phyloP scores from a whole-genome alignment of 2,113 vertebrate genomes.

The Dromaius novaehollandiae region DNA sequence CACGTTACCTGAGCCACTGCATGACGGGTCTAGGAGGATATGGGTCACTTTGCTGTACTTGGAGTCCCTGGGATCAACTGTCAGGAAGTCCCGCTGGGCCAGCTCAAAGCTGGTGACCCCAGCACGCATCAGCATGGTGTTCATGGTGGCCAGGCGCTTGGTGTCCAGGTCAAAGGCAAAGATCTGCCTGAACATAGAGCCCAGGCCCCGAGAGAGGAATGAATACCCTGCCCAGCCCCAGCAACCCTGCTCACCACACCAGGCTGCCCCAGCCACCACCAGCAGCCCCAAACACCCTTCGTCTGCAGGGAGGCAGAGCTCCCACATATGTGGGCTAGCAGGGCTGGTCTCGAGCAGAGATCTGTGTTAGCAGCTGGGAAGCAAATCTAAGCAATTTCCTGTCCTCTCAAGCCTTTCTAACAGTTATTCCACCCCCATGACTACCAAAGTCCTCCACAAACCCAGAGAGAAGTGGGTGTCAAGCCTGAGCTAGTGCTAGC shows the following conservation, averaged over 20 bases:
- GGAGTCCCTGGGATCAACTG: conserved; percentile 77
- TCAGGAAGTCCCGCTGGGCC: conserved; percentile 90
- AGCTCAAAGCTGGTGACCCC: conserved; percentile 88
- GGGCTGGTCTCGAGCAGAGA: accelerated
- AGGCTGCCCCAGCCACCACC: not conserved
- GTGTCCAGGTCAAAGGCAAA: conserved; percentile 94
- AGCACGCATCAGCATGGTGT: conserved; percentile 88
- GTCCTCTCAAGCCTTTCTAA: not conserved
- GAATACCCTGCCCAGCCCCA: not conserved
- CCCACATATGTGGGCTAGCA: not conserved
- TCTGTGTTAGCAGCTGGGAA: accelerated
- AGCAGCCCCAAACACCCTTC: too few relatives aligned
- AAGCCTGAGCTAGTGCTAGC: not conserved
- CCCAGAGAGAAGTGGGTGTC: not conserved
- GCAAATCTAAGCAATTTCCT: accelerated
- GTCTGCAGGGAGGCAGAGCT: accelerated
- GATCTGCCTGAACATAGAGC: conserved; percentile 77
- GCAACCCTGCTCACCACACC: accelerated
- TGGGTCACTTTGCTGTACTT: conserved; percentile 83
- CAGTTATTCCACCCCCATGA: not conserved
- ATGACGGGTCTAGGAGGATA: conserved; percentile 93
- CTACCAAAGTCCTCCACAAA: not conserved
- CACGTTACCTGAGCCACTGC: conserved; percentile 91
- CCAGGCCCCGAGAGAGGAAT: accelerated
- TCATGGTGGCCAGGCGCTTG: conserved; percentile 91